Percentiles rank a stretch among this genome's conserved stretches.
These are phyloP conservation scores for Alauda arvensis DNA, from an alignment of 2,797 vertebrate genomes.

Conservation along the genomic window DNA sequence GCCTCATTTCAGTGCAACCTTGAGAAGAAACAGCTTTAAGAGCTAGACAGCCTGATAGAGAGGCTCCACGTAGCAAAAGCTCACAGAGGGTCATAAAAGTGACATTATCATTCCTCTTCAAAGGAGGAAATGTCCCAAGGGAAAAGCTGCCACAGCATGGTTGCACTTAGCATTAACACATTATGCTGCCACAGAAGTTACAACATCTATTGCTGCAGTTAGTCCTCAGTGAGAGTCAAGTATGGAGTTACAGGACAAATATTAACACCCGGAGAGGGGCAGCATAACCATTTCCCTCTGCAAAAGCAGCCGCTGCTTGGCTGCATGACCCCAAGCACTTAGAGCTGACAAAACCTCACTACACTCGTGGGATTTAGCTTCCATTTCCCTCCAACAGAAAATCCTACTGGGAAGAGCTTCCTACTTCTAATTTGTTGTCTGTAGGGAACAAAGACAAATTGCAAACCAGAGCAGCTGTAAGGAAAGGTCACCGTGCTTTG, in stretches of 20 bases:
- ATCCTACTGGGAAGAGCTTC: conserved; percentile 3
- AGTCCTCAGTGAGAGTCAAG: background rate
- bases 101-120: conserved; percentile 49
- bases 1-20: background rate
- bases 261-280: background rate
- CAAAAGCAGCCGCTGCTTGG: background rate
- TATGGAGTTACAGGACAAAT: background rate
- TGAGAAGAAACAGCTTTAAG: conserved; percentile 40
- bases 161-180: background rate
- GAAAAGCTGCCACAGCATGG: background rate
- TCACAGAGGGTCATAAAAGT: conserved; percentile 38
- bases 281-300: background rate
- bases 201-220: background rate
- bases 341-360: conserved; percentile 1
- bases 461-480: conserved; percentile 7
- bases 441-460: conserved; percentile 22
- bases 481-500: conserved; percentile 1
- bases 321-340: background rate
- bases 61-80: background rate
- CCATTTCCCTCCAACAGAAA: conserved; percentile 32
- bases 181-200: background rate
- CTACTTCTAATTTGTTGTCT: conserved; percentile 11
- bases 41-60: conserved; percentile 18
- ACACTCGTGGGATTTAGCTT: background rate
- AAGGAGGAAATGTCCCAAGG: background rate